A percentile compares a stretch with the other conserved stretches of the same genome.
Conservation (phyloP, 92 coral and sea anemone species). For the Paragorgia papillata region DNA sequence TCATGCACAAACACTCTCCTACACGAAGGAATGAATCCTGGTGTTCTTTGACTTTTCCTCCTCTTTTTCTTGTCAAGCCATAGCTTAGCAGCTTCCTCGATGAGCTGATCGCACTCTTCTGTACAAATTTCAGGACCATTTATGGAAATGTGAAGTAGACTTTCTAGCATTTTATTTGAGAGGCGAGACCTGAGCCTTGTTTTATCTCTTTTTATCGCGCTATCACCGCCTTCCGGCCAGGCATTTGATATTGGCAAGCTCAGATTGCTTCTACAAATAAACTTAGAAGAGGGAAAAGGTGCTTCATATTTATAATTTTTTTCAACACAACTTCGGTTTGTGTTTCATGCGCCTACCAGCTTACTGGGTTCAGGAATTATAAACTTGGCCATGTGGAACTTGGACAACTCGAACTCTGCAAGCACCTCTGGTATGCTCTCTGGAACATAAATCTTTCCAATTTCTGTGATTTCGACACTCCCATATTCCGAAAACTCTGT, state of each 20-base stretch:
- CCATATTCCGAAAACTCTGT: conserved; percentile 40
- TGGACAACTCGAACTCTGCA: too few relatives aligned
- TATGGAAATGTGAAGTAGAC: conserved; percentile 47
- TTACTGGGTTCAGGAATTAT: conserved; percentile 30
- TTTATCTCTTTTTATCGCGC: conserved; percentile 45
- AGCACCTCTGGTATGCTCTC: too few relatives aligned
- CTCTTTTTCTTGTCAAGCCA: conserved; percentile 43
- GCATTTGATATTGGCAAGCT: conserved; percentile 46
- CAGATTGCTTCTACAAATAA: conserved; percentile 30
- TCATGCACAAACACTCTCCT: conserved; percentile 49
- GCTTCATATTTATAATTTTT: background rate
- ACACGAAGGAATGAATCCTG: conserved; percentile 28
- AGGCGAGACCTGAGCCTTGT: conserved; percentile 39
- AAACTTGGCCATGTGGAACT: too few relatives aligned
- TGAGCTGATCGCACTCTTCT: conserved; percentile 48
- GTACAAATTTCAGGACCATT: conserved; percentile 45
- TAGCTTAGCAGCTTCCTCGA: conserved; percentile 35
- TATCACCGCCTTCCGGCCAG: conserved; percentile 42
- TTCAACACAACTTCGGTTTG: conserved; percentile 28
- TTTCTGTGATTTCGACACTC: conserved; percentile 11
- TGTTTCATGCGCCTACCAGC: conserved; percentile 37
- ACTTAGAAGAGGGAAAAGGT: conserved; percentile 23
- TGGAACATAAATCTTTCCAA: conserved; percentile 41
- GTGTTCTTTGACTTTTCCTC: conserved; percentile 37
- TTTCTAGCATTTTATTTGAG: conserved; percentile 45